These are phyloP conservation scores for Philaenus spumarius DNA, from an alignment of 1,140 invertebrate genomes.

Conservation along the genomic window DNA sequence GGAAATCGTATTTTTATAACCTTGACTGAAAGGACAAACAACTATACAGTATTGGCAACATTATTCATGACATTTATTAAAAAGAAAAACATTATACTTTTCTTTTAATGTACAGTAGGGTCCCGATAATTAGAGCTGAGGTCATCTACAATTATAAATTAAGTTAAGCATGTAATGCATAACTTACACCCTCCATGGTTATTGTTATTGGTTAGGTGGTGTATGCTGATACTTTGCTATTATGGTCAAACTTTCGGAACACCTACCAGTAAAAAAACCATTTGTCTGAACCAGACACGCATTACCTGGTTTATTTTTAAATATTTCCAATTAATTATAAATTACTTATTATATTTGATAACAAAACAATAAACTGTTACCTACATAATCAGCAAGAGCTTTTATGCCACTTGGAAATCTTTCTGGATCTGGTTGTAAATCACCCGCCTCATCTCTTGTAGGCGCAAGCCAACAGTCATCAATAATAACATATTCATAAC, in stretches of 20 bases:
- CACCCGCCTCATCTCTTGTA: conserved; percentile 42
- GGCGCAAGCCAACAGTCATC: conserved; percentile 55
- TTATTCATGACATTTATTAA: no score
- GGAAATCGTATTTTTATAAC: no score
- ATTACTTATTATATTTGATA: not conserved
- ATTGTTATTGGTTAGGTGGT: no score
- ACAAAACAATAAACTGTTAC: conserved; percentile 32
- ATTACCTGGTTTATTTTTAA: not conserved
- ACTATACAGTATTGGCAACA: no score
- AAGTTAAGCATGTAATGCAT: not conserved
- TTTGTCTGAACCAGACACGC: not conserved
- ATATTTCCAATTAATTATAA: no score
- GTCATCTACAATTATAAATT: no score
- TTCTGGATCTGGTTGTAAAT: conserved; percentile 45
- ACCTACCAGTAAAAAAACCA: not conserved
- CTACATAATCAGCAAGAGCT: conserved; percentile 51
- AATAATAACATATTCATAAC: conserved; percentile 53
- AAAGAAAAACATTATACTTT: no score
- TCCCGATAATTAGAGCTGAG: no score
- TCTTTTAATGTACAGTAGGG: no score
- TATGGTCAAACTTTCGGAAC: not conserved
- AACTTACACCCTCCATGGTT: conserved; percentile 15
- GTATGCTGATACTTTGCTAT: not conserved
- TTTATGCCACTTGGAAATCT: conserved; percentile 56
- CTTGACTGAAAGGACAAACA: no score